Evolutionary conservation across 2,888 invertebrate species (phyloP), one percentile per base, ranked within the genome.

Genomic region (Leptinotarsa tumamoca): DNA sequence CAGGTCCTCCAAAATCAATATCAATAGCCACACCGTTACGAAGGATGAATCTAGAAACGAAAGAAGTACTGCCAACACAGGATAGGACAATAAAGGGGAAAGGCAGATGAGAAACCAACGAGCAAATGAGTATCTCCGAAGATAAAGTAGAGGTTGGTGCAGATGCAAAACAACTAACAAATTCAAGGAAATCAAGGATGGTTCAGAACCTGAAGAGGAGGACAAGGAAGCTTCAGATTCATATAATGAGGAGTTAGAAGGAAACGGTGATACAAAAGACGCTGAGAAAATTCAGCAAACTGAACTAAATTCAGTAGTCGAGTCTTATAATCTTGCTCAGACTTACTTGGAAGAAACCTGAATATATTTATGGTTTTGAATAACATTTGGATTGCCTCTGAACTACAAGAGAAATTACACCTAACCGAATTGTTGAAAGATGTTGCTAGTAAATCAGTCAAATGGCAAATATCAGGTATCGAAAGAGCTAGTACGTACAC

Each of bases 401-500:
- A 88, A 87, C 67, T 90, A 91, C 81, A 92, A 2, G 7, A 91
- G 71, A 93, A 92, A 84, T 89, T 97, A 0, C 96, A 97, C 86
- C 89, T 97, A 67, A 92, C 94, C 0, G 93, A 93, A 54, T 91
- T 96, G 50, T 89, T 97, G 5, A 92, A 92, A 71, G 92, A 93
- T 52, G 90, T 93, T 3, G 95, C 95, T 0, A 87, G 88, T 54
- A 94, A 92, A 84, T 92, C 95, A 0, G 92, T 97, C 0, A 90
- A 99, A 13, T 93, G 95, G 87, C 93, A 96, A 88, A 92, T 95
- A 0, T 92, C 93, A 1, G 91, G 93, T 61, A 96, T 99, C 76
- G 95, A 93, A 83, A 91, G 95, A 75, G 97, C 97, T 0, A 95
- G 98, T 73, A 93, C 95, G 0, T 94, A 94, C 78, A 91, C 91